phyloP scores from a whole-genome alignment of 2,797 vertebrate species.

The Spinus pinus region DNA sequence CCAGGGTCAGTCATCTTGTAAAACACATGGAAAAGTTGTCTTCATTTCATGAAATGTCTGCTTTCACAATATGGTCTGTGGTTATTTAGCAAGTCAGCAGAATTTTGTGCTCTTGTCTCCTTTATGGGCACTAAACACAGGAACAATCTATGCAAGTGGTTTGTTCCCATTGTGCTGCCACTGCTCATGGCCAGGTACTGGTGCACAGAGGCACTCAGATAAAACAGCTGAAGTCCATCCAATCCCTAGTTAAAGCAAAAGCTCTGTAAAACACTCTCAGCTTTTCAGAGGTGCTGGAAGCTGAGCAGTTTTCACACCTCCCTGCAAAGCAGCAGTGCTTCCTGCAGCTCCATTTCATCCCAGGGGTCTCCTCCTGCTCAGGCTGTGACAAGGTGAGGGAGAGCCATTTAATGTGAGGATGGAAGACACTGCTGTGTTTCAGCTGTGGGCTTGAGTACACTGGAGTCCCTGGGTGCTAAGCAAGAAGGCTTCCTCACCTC shows the following conservation, averaged over 20 bases:
- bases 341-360: not conserved
- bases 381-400: not conserved
- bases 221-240: not conserved
- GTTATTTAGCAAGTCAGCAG: not conserved
- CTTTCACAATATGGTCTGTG: not conserved
- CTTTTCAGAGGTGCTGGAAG: not conserved
- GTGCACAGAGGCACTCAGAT: not conserved
- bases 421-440: not conserved
- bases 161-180: not conserved
- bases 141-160: not conserved
- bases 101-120: not conserved
- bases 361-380: not conserved
- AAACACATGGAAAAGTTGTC: not conserved
- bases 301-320: not conserved
- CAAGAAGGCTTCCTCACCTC: not conserved
- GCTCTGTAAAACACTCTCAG: not conserved
- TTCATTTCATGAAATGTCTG: not conserved
- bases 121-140: not conserved
- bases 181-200: not conserved
- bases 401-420: not conserved
- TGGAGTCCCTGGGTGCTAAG: not conserved
- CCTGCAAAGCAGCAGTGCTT: not conserved
- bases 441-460: not conserved
- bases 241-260: not conserved
- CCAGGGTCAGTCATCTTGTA: not conserved